A percentile compares a stretch with the other conserved stretches of the same genome.
Conservation (phyloP, 2,888 invertebrate species). For the Rotaria sp. region DNA sequence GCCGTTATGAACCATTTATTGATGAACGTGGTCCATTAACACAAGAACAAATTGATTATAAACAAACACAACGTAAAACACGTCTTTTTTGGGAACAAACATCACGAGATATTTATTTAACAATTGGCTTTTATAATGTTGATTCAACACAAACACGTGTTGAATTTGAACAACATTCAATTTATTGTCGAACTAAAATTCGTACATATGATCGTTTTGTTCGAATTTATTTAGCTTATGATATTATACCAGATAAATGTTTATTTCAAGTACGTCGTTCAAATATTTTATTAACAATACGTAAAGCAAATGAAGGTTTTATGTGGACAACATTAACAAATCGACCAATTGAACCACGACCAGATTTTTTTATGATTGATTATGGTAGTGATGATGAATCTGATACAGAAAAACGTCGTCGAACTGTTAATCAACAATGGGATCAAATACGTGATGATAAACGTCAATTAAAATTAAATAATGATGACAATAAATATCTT, state of each 20-base stretch:
- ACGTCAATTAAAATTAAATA: background rate
- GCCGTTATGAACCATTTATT: conserved; percentile 15
- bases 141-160: conserved; percentile 11
- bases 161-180: background rate
- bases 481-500: background rate
- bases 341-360: background rate
- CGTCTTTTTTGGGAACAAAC: background rate
- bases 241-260: background rate
- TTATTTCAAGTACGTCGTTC: conserved; percentile 9
- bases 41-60: background rate
- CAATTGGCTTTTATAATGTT: conserved; percentile 12
- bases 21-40: conserved; percentile 23
- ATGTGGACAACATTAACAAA: background rate
- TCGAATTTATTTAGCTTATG: background rate
- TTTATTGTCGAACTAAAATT: conserved; percentile 5
- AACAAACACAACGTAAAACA: conserved; percentile 13
- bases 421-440: background rate
- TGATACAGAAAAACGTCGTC: background rate
- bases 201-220: conserved; percentile 15
- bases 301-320: background rate
- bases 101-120: conserved; percentile 14
- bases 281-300: conserved; percentile 18
- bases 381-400: conserved; percentile 22
- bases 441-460: background rate
- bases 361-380: background rate